Evolutionary conservation across 1,140 invertebrate genomes (phyloP), one percentile per base, ranked within the genome.

Genomic region (Portunus trituberculatus): DNA sequence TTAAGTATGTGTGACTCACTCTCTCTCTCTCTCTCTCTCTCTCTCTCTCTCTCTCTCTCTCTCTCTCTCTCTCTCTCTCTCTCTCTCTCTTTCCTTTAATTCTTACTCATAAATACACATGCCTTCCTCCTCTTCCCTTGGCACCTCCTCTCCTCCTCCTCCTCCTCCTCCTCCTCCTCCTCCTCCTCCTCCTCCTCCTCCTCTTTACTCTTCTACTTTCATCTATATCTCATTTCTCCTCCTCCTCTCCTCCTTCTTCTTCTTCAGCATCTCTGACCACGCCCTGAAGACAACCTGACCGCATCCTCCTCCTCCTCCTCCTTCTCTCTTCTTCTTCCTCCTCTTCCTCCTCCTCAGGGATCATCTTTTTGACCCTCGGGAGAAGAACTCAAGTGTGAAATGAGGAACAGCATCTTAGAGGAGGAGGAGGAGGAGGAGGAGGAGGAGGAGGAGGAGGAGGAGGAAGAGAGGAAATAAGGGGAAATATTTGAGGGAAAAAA

Each of bases 331-430:
- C 67, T 25, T 7, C 20, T 20, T n/a, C 67, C 67, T 76, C 67
- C 67, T 76, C 67, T 25, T n/a, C 67, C 67, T 76, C 67, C 67
- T 76, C 67, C 67, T n/a, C 20, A 25, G 20, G 67, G 67, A n/a
- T 76, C 67, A 76, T 76, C 25, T 76, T 76, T 76, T 76, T 76
- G 67, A 76, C 67, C 67, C 67, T n/a, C 52, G 8, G 52, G 67
- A n/a, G 67, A 76, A 76, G 67, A 76, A 76, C 67, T 76, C 67
- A 20, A 76, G 67, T 76, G 67, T 59, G 67, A 76, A 76, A 76
- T 76, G 67, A 76, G 67, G 67, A 25, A 76, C 67, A 76, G 67
- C 67, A 76, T 76, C 67, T 76, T 76, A 76, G 7, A 20, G n/a
- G n/a, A 76, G 67, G 67, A n/a, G 67, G 20, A n/a, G 67, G 25